Evolutionary conservation across 1,140 invertebrate species (phyloP).

Genomic region (Aphidius ervi): DNA sequence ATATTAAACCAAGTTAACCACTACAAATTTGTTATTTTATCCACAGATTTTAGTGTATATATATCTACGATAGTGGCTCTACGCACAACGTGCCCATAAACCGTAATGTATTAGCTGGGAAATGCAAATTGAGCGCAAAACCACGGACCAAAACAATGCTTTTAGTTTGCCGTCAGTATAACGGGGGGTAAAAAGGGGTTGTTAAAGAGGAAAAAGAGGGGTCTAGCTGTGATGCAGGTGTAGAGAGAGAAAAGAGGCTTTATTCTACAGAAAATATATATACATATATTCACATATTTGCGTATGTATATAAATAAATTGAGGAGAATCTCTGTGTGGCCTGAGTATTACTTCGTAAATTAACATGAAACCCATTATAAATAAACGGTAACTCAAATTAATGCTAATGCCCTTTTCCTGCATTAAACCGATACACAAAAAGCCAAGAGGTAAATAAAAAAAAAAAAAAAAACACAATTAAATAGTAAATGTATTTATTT

Average conservation of each 20-base stretch:
- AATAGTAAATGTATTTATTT: too few relatives aligned
- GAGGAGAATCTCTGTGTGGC: background rate
- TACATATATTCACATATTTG: background rate
- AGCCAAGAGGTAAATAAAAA: background rate
- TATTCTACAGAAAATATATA: slow-evolving; percentile 11
- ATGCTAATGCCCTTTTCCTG: slow-evolving; percentile 36
- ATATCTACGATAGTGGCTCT: slow-evolving; percentile 17
- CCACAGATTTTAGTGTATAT: slow-evolving; percentile 35
- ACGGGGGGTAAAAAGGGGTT: too few relatives aligned
- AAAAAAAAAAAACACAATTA: slow-evolving; percentile 3
- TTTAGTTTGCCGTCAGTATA: slow-evolving; percentile 29
- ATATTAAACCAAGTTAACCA: too few relatives aligned
- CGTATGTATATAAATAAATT: background rate
- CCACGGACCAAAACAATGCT: slow-evolving; percentile 44
- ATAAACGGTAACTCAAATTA: slow-evolving; percentile 45
- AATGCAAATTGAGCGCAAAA: slow-evolving; percentile 46
- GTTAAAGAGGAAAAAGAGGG: too few relatives aligned
- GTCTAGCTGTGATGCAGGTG: too few relatives aligned
- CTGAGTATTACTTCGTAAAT: slow-evolving; percentile 40
- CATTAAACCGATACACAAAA: slow-evolving; percentile 34
- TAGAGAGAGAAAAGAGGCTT: too few relatives aligned
- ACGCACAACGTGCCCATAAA: slow-evolving; percentile 35
- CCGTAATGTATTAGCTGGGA: slow-evolving; percentile 44
- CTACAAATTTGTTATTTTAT: too few relatives aligned
- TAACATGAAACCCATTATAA: slow-evolving; percentile 44